Base-by-base conservation (phyloP, 2,113 vertebrate genomes). In the Eira barbara region DNA sequence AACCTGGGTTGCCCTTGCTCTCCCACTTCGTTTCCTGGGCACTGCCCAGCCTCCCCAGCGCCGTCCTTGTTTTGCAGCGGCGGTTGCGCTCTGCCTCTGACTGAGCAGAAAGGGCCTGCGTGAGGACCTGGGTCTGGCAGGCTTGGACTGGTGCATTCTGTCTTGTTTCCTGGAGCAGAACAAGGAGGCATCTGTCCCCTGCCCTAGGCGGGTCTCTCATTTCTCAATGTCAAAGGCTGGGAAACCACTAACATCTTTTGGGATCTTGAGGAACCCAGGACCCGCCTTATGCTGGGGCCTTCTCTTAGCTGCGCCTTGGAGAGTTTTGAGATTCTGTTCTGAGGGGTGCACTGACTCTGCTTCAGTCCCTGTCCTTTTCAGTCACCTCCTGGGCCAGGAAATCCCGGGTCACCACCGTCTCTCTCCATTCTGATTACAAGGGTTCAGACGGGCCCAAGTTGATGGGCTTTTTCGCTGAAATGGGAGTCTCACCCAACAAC, bases 51-150 rank as follows among this genome's bases (percentile, higher is more conserved):
- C 14, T 83, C 21, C 34, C 6, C 0, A 12, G 57, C 29, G 0
- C 21, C n/a, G 12, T n/a, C 29, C 45, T 89, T 39, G 9, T 11
- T 15, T 8, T 82, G 18, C 29, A 59, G 3, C 14, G 34, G 6
- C 8, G 25, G 0, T 36, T 52, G 6, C 13, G 2, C 10, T 89
- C 15, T 36, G 20, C 36, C 20, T 25, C 23, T 45, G 49, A 12
- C 15, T 61, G 21, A 9, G 34, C 13, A 0, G 4, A 36, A 45
- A n/a, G 20, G 14, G 39, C 2, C 14, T 73, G 5, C 0, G 0
- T 15, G 13, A 23, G 36, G 20, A 55, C 45, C 14, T 20, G 4
- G 11, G 55, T 36, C 4, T 67, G 12, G 61, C 34, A 47, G n/a
- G 18, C 49, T 79, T 57, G 25, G 47, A 10, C 42, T 76, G 55